These are phyloP conservation scores for Lepidocyrtinus sp. DNA, from an alignment of 2,888 invertebrate species.

Conservation along the genomic window DNA sequence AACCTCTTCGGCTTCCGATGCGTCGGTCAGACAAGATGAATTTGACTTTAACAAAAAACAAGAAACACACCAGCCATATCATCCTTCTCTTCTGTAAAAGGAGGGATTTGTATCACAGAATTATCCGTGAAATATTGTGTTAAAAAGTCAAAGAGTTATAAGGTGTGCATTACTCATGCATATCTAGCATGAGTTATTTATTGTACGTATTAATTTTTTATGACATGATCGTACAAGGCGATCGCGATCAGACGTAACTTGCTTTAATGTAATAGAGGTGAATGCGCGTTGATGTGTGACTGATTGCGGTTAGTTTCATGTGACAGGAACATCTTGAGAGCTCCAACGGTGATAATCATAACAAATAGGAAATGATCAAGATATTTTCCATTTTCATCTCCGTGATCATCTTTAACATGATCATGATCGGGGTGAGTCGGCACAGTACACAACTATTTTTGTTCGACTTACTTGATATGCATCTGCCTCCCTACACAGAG, in stretches of 20 bases:
- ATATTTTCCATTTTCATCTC: constrained; percentile 36
- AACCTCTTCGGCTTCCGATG: constrained; percentile 5
- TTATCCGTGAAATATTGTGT: constrained; percentile 21
- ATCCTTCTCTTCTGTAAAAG: constrained; percentile 2
- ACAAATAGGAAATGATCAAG: constrained; percentile 60
- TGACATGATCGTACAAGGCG: neutral
- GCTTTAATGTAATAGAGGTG: neutral
- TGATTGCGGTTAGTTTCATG: constrained; percentile 38
- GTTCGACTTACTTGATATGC: neutral
- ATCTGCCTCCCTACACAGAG: neutral
- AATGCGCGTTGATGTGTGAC: constrained; percentile 47
- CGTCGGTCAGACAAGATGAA: neutral
- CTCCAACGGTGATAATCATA: constrained; percentile 56
- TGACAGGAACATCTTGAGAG: constrained; percentile 12
- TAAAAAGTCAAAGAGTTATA: constrained; percentile 18
- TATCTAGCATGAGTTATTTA: neutral
- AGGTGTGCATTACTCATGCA: constrained; percentile 1
- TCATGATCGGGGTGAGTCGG: constrained; percentile 19
- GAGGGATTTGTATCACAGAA: neutral
- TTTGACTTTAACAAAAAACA: neutral
- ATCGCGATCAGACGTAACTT: neutral
- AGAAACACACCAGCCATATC: neutral
- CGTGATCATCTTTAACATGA: neutral
- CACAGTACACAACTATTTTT: constrained; percentile 11
- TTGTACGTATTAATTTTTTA: neutral